Conservation (phyloP, 2,113 vertebrate genomes). For the Cynopterus brachyotis region DNA sequence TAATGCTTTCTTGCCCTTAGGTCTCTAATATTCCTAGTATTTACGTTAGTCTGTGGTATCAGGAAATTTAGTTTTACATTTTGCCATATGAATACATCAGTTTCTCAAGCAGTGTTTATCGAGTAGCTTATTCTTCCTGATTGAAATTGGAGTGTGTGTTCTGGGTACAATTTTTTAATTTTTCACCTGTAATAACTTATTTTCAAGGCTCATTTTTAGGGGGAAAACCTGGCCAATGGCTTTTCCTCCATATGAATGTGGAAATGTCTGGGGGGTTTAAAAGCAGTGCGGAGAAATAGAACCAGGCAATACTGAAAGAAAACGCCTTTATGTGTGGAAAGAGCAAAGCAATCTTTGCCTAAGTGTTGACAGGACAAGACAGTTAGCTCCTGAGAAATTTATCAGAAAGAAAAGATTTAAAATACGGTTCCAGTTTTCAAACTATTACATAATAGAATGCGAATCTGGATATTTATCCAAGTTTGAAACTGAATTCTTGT, state of each 20-base stretch:
- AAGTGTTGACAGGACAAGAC: background rate
- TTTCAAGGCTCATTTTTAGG: conserved; percentile 1
- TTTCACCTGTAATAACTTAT: background rate
- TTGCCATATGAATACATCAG: background rate
- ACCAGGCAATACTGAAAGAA: background rate
- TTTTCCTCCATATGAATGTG: background rate
- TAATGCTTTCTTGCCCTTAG: background rate
- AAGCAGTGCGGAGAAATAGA: background rate
- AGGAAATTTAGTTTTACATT: background rate
- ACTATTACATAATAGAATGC: accelerated
- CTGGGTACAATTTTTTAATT: background rate
- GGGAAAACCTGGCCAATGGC: background rate
- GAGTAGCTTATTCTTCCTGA: background rate
- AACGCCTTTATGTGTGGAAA: background rate
- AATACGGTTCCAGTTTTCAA: background rate
- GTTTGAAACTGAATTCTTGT: background rate
- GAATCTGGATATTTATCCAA: background rate
- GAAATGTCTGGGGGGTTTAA: background rate
- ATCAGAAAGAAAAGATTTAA: background rate
- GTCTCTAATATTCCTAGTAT: background rate
- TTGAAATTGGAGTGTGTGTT: background rate
- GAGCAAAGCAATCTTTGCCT: background rate
- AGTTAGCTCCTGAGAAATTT: background rate
- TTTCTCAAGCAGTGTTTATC: background rate
- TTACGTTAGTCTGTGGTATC: background rate